These are phyloP conservation scores for Chrysogorgia sp. DNA, from an alignment of 92 coral and sea anemone species.

Conservation along the genomic window DNA sequence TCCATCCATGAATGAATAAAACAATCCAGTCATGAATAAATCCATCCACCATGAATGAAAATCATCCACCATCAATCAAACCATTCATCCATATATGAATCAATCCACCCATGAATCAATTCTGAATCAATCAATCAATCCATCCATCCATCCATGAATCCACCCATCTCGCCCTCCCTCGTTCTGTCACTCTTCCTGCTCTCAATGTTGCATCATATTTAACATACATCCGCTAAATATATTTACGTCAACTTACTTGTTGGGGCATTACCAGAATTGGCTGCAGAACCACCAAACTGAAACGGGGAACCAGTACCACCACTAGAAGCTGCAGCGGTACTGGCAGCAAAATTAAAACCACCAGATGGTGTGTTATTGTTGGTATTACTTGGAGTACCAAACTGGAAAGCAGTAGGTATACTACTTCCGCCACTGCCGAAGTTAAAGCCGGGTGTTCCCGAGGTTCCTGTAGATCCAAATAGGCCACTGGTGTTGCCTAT, in stretches of 20 bases:
- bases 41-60: no score
- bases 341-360: slow-evolving; percentile 26
- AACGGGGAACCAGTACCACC: slow-evolving; percentile 29
- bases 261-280: not conserved
- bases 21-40: not conserved
- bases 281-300: slow-evolving; percentile 17
- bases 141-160: no score
- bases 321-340: slow-evolving; percentile 8
- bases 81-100: not conserved
- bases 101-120: not conserved
- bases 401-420: not conserved
- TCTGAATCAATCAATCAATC: not conserved
- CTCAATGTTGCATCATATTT: no score
- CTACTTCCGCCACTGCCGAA: slow-evolving; percentile 1
- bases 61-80: not conserved
- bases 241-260: slow-evolving; percentile 32
- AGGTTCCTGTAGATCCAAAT: not conserved
- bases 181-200: no score
- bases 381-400: not conserved
- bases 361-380: slow-evolving; percentile 30
- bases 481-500: not conserved
- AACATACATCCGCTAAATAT: no score
- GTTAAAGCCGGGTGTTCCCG: not conserved
- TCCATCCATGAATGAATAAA: not conserved
- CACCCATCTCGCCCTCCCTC: no score